Conservation (phyloP, 2,113 vertebrate genomes). For the Hippoglossus stenolepis region DNA sequence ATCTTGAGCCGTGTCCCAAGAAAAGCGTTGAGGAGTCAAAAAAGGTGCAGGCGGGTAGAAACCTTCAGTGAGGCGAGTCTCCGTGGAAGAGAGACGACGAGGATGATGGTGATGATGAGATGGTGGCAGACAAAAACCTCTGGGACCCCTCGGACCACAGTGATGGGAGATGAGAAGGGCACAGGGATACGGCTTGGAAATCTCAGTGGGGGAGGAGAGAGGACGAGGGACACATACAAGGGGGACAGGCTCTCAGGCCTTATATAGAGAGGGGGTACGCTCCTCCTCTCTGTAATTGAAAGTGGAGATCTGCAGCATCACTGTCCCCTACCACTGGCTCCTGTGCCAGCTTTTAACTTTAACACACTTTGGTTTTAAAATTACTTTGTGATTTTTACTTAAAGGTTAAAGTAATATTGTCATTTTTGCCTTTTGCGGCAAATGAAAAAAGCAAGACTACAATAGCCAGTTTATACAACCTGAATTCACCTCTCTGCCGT, state of each 20-base stretch:
- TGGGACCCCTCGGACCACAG: constrained; percentile 53
- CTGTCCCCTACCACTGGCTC: constrained; percentile 3
- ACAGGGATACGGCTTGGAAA: constrained; percentile 56
- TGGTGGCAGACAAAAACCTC: constrained; percentile 40
- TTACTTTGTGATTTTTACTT: neutral
- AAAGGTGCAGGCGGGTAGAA: constrained; percentile 47
- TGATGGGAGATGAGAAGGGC: constrained; percentile 70
- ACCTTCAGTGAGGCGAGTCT: constrained; percentile 44
- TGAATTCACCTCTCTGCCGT: too few relatives aligned
- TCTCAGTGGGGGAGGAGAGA: constrained; percentile 67
- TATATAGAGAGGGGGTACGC: constrained; percentile 77
- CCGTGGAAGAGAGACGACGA: constrained; percentile 23
- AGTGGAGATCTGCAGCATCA: constrained; percentile 49
- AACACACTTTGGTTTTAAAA: neutral
- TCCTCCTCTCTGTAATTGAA: constrained; percentile 77
- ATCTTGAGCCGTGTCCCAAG: constrained; percentile 80
- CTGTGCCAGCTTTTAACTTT: constrained; percentile 12
- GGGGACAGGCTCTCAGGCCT: constrained; percentile 74
- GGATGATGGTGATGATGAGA: constrained; percentile 14
- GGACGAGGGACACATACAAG: constrained; percentile 74
- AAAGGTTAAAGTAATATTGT: neutral
- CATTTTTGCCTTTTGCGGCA: neutral
- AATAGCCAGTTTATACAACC: too few relatives aligned
- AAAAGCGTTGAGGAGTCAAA: constrained; percentile 52
- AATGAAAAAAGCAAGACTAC: too few relatives aligned